Base-by-base conservation (phyloP, 2,113 vertebrate species). In the Caracal caracal region DNA sequence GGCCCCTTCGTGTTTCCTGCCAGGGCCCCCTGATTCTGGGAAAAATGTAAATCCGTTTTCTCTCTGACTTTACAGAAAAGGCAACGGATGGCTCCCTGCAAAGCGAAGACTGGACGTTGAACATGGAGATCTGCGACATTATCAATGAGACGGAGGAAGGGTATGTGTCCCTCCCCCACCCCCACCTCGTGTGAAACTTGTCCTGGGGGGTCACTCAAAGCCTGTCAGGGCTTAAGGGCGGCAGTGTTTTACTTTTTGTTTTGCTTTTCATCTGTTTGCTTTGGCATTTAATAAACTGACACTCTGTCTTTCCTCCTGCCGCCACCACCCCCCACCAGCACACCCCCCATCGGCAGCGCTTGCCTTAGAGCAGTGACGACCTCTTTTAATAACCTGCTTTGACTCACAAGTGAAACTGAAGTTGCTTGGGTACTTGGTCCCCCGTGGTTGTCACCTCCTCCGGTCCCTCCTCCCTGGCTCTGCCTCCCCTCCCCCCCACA, bases 91-190 rank as follows among this genome's bases (percentile, higher is more conserved):
- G 99, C 98, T 99, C 99, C 96, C 98, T 99, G 82, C 99, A 99
- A 98, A 99, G 99, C 79, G 99, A 99, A 98, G 99, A 99, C 98
- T 99, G 99, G 99, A 99, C 99, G 0, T 98, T 99, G 78, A 99
- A 99, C 98, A 99, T 99, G 99, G 99, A 99, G 98, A 99, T 99
- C 98, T 99, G 99, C 94, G 99, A 99, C 97, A 99, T 99, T 98
- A 99, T 99, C 98, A 99, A 99, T 61, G 99, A 99, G 98, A 99
- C 99, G 30, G 99, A 99, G 94, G 99, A 99, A 98, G 99, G 99
- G 99, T 99, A 98, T 91, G 99, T 98, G 49, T 75, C 19, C 68
- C 30, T 22, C 16, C 43, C 0, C 17, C 22, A 0, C 0, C 26
- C 49, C 5, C 26, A 17, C 28, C 40, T 76, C 10, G 10, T 17